phyloP scores from a whole-genome alignment of 2,797 vertebrate species.

The Propithecus perrieri region DNA sequence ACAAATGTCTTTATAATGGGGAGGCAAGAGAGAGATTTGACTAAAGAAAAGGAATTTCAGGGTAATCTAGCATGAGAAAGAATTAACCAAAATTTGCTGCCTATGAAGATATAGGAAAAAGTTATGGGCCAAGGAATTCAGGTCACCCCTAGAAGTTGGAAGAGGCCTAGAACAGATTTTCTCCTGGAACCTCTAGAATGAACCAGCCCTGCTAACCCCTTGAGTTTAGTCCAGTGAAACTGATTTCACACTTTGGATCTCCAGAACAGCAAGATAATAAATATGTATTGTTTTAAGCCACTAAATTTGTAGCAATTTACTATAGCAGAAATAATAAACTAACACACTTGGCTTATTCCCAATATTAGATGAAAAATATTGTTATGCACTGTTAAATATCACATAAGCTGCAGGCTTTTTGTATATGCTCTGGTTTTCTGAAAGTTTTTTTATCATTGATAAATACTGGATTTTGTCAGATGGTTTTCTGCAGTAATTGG shows the following conservation, averaged over 20 bases:
- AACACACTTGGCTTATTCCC: not conserved
- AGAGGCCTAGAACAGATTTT: too few relatives aligned
- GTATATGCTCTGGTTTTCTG: not conserved
- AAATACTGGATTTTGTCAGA: not conserved
- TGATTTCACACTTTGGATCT: not conserved
- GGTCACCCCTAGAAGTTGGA: not conserved
- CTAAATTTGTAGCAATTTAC: not conserved
- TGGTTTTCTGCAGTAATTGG: not conserved
- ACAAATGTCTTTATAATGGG: not conserved
- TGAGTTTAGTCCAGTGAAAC: not conserved
- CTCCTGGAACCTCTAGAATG: not conserved
- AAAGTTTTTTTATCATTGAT: not conserved
- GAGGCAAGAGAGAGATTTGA: not conserved
- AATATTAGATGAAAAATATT: not conserved
- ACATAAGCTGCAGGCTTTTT: not conserved
- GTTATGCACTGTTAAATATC: not conserved
- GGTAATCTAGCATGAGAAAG: not conserved
- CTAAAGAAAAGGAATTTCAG: not conserved
- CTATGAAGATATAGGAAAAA: not conserved
- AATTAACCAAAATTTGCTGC: not conserved
- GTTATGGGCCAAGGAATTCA: not conserved
- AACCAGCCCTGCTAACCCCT: too few relatives aligned
- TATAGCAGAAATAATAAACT: not conserved
- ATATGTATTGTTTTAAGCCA: not conserved
- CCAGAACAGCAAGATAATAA: not conserved